A percentile compares a stretch with the other conserved stretches of the same genome.
These are phyloP conservation scores for Macaca fascicularis DNA, from an alignment of 2,113 vertebrate species.

Conservation along the genomic window T2T-MFA8v1.1 NC_088380.1:167683501-167684000, in stretches of 20 bases:
- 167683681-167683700: background rate
- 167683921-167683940: background rate
- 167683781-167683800: background rate
- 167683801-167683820: background rate
- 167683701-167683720: background rate
- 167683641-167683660: background rate
- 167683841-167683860: background rate
- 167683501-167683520: constrained; percentile 40
- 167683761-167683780: background rate
- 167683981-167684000: background rate
- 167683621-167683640: constrained; percentile 22
- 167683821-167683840: background rate
- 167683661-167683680: background rate
- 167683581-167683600: constrained; percentile 65
- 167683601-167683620: constrained; percentile 73
- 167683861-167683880: background rate
- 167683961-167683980: background rate
- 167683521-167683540: background rate
- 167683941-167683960: too few species aligned
- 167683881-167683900: background rate
- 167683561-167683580: constrained; percentile 66
- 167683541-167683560: constrained; percentile 47
- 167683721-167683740: background rate
- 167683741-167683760: background rate
- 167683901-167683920: background rate